Conservation (phyloP, 2,888 invertebrate species). For the Fragum fragum region DNA sequence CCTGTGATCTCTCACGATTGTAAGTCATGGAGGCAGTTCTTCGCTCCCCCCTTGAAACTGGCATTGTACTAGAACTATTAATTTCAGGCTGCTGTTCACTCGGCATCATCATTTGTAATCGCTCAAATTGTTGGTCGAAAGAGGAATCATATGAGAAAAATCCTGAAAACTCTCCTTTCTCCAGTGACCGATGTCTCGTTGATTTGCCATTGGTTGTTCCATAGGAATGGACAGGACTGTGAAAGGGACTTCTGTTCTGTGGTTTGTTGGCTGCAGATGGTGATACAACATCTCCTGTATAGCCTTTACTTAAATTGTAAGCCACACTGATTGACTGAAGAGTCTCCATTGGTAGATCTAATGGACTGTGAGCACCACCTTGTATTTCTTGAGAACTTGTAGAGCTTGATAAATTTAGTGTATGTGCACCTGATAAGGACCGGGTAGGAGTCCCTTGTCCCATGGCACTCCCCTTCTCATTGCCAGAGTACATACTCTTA, state of each 20-base stretch:
- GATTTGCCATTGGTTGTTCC: constrained; percentile 45
- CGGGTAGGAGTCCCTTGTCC: constrained; percentile 51
- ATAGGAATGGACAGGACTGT: constrained; percentile 66
- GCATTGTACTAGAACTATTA: constrained; percentile 64
- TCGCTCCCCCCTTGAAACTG: constrained; percentile 58
- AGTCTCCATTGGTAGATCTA: constrained; percentile 81
- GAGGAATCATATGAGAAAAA: constrained; percentile 82
- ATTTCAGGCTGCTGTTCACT: constrained; percentile 63
- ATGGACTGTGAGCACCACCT: constrained; percentile 75
- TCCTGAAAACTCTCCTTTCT: constrained; percentile 69
- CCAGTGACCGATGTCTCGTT: constrained; percentile 84
- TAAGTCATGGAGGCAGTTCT: constrained; percentile 63
- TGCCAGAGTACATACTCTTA: constrained; percentile 62
- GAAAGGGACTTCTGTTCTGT: constrained; percentile 65
- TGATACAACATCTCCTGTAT: constrained; percentile 56
- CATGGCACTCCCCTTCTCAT: constrained; percentile 31
- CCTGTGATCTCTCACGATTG: constrained; percentile 89
- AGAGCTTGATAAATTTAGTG: constrained; percentile 55
- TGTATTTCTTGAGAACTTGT: constrained; percentile 69
- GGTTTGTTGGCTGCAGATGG: constrained; percentile 43
- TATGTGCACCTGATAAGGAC: constrained; percentile 62
- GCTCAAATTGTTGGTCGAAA: constrained; percentile 83
- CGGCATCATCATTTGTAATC: constrained; percentile 68
- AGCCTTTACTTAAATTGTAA: constrained; percentile 69
- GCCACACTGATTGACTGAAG: constrained; percentile 77